phyloP scores from a whole-genome alignment of 1,140 invertebrate genomes.

The Ooceraea biroi region DNA sequence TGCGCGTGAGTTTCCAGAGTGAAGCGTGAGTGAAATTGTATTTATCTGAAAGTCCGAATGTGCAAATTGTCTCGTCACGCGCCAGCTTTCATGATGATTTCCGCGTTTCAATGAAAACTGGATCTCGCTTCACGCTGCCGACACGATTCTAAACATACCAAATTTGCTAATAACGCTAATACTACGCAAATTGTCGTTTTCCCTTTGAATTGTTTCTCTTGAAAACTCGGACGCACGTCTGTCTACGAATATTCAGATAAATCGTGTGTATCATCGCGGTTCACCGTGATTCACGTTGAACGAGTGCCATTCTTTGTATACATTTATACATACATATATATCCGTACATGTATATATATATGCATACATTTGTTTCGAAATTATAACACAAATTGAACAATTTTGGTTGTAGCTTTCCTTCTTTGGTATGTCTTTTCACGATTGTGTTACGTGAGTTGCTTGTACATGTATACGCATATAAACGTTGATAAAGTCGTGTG shows the following conservation, averaged over 20 bases:
- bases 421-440: neutral
- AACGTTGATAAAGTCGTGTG: neutral
- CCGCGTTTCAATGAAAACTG: neutral
- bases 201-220: neutral
- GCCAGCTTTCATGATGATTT: conserved; percentile 15
- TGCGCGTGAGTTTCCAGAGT: neutral
- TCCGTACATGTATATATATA: neutral
- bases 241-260: neutral
- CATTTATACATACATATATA: neutral
- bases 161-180: too few species aligned
- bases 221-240: neutral
- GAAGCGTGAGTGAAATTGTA: neutral
- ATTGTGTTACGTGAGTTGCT: neutral
- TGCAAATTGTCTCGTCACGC: conserved; percentile 10
- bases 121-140: neutral
- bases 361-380: neutral
- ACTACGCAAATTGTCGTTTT: neutral
- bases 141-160: neutral
- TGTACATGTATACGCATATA: too few species aligned
- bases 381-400: neutral
- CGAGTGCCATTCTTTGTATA: neutral
- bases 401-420: neutral
- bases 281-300: neutral
- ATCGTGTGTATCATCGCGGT: neutral
- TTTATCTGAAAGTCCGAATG: neutral